A percentile compares a stretch with the other conserved stretches of the same genome.
Conservation (phyloP, 2,888 invertebrate genomes). For the Andrena chrysosceles region DNA sequence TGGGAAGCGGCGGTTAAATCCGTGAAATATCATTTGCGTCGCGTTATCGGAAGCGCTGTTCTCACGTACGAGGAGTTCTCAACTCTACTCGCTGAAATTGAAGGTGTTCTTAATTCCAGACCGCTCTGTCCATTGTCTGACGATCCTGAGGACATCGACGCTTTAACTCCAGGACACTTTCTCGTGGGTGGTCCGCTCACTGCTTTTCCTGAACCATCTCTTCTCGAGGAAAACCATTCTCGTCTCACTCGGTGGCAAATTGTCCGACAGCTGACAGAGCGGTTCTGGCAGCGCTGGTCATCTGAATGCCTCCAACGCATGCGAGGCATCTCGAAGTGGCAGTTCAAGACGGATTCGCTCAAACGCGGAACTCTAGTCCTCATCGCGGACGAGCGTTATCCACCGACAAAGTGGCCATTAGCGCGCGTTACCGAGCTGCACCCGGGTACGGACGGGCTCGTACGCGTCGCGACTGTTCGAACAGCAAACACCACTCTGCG, state of each 20-base stretch:
- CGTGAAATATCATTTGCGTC: not conserved
- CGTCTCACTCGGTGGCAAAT: not conserved
- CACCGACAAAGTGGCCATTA: too few species aligned
- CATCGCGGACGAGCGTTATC: too few species aligned
- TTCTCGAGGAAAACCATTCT: not conserved
- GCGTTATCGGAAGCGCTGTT: not conserved
- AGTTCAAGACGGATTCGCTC: not conserved
- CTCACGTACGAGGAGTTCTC: not conserved
- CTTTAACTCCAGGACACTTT: not conserved
- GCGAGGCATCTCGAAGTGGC: not conserved
- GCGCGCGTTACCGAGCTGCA: too few species aligned
- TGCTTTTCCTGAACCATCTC: not conserved
- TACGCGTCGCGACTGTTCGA: too few species aligned
- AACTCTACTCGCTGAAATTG: not conserved
- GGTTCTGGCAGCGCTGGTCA: not conserved
- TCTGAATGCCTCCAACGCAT: not conserved
- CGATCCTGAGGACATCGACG: not conserved
- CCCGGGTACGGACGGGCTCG: too few species aligned
- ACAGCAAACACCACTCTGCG: too few species aligned
- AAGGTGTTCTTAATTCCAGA: not conserved
- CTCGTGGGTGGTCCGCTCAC: not conserved
- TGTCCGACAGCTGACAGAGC: not conserved
- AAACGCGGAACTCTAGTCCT: too few species aligned
- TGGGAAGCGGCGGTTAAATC: not conserved
- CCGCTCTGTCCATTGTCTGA: not conserved